Conservation (phyloP, 2,113 vertebrate species). For the Ursus arctos region DNA sequence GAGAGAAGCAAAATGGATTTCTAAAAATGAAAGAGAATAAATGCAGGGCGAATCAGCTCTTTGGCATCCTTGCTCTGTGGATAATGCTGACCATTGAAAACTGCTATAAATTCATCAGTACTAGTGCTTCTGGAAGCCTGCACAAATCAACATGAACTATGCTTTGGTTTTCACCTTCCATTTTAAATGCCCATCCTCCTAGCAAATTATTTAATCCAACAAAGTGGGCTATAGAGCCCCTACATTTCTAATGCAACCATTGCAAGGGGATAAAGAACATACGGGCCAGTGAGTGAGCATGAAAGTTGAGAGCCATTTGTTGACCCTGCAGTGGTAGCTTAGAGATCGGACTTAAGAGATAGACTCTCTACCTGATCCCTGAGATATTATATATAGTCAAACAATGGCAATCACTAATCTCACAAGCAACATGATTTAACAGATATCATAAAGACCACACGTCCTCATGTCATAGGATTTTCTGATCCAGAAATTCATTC, state of each 20-base stretch:
- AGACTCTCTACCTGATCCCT: neutral
- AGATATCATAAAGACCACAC: neutral
- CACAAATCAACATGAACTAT: neutral
- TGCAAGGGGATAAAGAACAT: constrained; percentile 1
- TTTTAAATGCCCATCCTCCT: neutral
- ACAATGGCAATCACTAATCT: neutral
- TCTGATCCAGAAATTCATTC: constrained; percentile 35
- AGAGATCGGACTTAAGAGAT: neutral
- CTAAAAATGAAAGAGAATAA: neutral
- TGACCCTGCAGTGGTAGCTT: neutral
- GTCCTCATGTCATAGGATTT: neutral
- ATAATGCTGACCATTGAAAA: neutral
- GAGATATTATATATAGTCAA: neutral
- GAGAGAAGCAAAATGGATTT: constrained; percentile 52
- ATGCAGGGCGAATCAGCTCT: neutral
- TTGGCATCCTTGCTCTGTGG: constrained; percentile 38
- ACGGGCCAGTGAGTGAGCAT: neutral
- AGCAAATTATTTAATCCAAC: constrained; percentile 1
- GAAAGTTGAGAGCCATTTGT: neutral
- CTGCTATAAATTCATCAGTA: constrained; percentile 16
- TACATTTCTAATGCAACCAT: constrained; percentile 25
- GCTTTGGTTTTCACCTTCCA: neutral
- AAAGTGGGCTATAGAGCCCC: neutral
- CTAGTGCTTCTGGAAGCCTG: neutral
- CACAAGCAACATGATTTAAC: neutral